Evolutionary conservation across 1,140 invertebrate species (phyloP), one percentile per base, ranked within the genome.

Genomic region (Drusus annulatus): DNA sequence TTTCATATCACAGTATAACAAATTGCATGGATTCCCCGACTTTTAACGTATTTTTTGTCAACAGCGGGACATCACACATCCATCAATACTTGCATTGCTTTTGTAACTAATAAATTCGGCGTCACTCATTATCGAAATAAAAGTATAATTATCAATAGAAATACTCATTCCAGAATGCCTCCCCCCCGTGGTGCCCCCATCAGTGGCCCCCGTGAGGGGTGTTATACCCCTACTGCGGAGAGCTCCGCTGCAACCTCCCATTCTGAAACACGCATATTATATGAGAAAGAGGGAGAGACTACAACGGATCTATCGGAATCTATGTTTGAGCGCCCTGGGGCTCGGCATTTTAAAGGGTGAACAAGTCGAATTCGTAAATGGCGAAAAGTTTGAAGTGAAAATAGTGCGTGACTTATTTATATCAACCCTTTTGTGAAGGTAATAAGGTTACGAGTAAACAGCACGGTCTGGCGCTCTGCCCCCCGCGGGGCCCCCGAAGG

Each of bases 401-500:
- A 75, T 75, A 65, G 25, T 69, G 78, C 78, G 45, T 63, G 69
- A 74, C 56, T 74, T 79, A 75, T 79, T 79, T 60, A 74, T 51
- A 23, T 50, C 56, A 79, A 79, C 78, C 78, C 78, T 69, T 79
- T 79, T 79, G 78, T 79, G 50, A 16, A 36, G 52, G 68, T 79
- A 79, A 79, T 79, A 79, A 74, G 68, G 68, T 79, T 79, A 79
- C 58, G 69, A 62, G 69, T 79, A 79, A 79, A 79, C 78, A 79
- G 78, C 68, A 79, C 78, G 78, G 77, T 69, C 62, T 52, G 23
- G 65, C 51, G 77, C 52, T 21, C 69, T 54, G 54, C 54, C 56
- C 54, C 78, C 69, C 52, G 63, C 21, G 65, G 23, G 51, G 65
- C 36, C 63, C 69, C 19, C n/a, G 60, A 36, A 23, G 51, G 10